Evolutionary conservation across 1,140 invertebrate genomes (phyloP).

Genomic region (Caerostris darwini): DNA sequence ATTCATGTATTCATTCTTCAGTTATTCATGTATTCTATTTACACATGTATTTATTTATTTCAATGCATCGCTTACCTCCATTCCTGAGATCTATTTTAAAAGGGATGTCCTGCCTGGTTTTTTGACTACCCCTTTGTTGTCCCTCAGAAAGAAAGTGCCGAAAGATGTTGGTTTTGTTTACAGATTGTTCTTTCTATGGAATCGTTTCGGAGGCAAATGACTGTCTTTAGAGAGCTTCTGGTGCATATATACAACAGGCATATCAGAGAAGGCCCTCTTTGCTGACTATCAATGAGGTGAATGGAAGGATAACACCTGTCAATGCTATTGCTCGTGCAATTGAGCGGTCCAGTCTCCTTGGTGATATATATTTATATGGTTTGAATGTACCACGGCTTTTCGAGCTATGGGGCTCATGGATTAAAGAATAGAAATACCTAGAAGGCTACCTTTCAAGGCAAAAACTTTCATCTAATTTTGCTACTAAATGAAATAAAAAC

Average conservation of each 20-base stretch:
- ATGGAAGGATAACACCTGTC: constrained; percentile 54
- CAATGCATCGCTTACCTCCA: constrained; percentile 66
- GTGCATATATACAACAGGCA: constrained; percentile 64
- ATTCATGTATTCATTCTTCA: constrained; percentile 77
- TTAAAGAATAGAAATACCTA: too few species aligned
- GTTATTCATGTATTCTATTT: constrained; percentile 77
- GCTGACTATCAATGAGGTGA: constrained; percentile 72
- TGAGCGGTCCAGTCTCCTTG: not conserved
- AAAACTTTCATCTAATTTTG: too few species aligned
- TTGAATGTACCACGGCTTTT: too few species aligned
- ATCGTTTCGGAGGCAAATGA: constrained; percentile 75
- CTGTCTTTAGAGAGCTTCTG: constrained; percentile 70
- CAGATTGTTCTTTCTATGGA: constrained; percentile 25
- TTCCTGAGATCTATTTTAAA: constrained; percentile 46
- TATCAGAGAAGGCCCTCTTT: not conserved
- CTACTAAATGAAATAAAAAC: too few species aligned
- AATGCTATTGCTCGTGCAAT: not conserved
- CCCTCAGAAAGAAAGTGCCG: not conserved
- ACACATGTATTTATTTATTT: constrained; percentile 78
- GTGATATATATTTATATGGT: not conserved
- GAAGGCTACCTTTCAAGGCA: too few species aligned
- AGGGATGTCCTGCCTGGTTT: constrained; percentile 50
- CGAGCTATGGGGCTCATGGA: too few species aligned
- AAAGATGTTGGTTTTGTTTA: constrained; percentile 66
- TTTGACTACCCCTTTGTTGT: constrained; percentile 56